A percentile compares a stretch with the other conserved stretches of the same genome.
These are phyloP conservation scores for Agonopterix alstromeriana DNA, from an alignment of 2,888 invertebrate species.

Conservation along the genomic window DNA sequence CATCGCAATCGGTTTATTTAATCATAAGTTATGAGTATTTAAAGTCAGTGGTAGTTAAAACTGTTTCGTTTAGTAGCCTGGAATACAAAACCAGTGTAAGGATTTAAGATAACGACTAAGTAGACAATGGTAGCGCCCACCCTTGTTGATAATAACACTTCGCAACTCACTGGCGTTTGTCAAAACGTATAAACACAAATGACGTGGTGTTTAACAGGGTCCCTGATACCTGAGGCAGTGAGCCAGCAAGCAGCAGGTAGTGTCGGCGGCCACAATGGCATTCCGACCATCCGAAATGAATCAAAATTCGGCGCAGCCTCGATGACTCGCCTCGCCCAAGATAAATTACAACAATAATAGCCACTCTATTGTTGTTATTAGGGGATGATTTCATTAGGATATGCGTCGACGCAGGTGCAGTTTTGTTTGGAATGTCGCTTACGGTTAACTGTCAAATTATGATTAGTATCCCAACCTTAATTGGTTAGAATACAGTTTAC, in stretches of 20 bases:
- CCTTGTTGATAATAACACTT: slow-evolving; percentile 60
- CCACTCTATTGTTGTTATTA: slow-evolving; percentile 55
- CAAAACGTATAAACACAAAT: slow-evolving; percentile 62
- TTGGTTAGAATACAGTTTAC: slow-evolving; percentile 7
- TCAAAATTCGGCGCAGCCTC: slow-evolving; percentile 57
- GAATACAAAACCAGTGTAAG: slow-evolving; percentile 1
- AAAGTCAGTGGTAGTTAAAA: too few species aligned
- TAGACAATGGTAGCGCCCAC: slow-evolving; percentile 26
- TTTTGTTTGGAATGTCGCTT: slow-evolving; percentile 24
- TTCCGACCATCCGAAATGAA: slow-evolving; percentile 70
- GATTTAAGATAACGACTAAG: neutral
- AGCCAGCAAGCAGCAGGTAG: slow-evolving; percentile 43
- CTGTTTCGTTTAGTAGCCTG: too few species aligned
- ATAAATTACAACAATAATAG: slow-evolving; percentile 65
- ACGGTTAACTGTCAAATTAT: slow-evolving; percentile 45
- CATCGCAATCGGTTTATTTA: too few species aligned
- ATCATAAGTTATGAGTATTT: too few species aligned
- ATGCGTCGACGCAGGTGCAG: slow-evolving; percentile 48
- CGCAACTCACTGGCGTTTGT: slow-evolving; percentile 51
- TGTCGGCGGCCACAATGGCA: slow-evolving; percentile 53
- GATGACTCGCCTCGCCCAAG: slow-evolving; percentile 43
- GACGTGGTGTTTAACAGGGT: slow-evolving; percentile 13
- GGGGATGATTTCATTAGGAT: slow-evolving; percentile 66
- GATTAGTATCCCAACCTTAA: slow-evolving; percentile 24
- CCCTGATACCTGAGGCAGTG: slow-evolving; percentile 23